These are phyloP conservation scores for Chaenocephalus aceratus DNA, from an alignment of 2,113 vertebrate genomes.

Conservation along the genomic window DNA sequence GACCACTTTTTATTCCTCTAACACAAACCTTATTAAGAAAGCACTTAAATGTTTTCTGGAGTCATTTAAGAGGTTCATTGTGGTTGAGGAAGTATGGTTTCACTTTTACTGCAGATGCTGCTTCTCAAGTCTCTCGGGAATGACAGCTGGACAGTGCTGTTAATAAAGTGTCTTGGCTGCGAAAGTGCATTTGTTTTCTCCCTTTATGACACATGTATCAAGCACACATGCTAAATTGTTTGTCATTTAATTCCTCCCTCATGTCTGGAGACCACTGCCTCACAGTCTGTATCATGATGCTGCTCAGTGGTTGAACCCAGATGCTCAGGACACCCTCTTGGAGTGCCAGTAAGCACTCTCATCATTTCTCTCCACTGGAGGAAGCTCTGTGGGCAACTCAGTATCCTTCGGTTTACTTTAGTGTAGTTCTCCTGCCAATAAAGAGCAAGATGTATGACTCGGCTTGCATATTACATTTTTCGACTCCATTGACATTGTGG, in stretches of 20 bases:
- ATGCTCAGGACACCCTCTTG: background rate
- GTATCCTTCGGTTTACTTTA: background rate
- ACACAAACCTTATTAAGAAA: constrained; percentile 12
- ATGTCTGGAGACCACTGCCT: background rate
- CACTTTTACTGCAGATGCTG: background rate
- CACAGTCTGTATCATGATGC: background rate
- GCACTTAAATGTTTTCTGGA: background rate
- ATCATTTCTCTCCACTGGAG: background rate
- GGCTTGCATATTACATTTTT: background rate
- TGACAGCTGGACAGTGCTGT: background rate
- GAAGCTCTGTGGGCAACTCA: background rate
- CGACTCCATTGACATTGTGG: background rate
- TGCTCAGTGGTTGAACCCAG: background rate
- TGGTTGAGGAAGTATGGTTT: background rate
- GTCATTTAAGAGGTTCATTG: background rate
- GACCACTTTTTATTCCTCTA: background rate
- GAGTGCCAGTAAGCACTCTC: background rate
- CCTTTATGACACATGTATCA: constrained; percentile 9
- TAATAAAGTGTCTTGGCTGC: background rate
- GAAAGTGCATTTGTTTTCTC: background rate
- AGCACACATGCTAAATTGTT: background rate
- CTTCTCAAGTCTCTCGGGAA: background rate
- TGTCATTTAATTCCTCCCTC: background rate
- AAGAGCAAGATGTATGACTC: background rate
- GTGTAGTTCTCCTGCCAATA: background rate